These are phyloP conservation scores for Cynaeus angustus DNA, from an alignment of 2,888 invertebrate species.

Conservation along the genomic window DNA sequence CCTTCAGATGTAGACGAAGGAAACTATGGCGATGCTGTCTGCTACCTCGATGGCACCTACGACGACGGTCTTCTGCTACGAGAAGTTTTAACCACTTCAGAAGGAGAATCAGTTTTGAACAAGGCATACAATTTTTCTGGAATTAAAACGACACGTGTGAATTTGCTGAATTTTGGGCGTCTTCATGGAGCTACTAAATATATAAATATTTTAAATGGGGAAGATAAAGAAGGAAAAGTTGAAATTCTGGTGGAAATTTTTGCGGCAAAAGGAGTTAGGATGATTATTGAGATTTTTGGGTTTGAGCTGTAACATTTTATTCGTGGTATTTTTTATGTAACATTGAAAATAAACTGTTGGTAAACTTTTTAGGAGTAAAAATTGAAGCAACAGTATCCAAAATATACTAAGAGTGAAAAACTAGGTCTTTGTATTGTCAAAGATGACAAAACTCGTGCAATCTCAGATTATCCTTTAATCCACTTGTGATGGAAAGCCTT, in stretches of 20 bases:
- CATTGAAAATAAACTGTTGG: too few relatives aligned
- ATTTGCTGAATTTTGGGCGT: conserved; percentile 1
- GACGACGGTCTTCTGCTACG: background rate
- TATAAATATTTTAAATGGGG: conserved; percentile 2
- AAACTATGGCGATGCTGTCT: conserved; percentile 28
- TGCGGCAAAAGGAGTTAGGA: background rate
- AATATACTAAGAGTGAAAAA: too few relatives aligned
- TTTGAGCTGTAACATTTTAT: background rate
- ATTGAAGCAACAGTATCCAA: too few relatives aligned
- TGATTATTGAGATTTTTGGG: conserved; percentile 1
- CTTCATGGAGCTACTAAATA: conserved; percentile 6
- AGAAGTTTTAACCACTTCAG: background rate
- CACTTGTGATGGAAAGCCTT: too few relatives aligned
- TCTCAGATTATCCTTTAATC: too few relatives aligned
- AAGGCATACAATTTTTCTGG: background rate
- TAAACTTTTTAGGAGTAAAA: too few relatives aligned
- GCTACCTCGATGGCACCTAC: conserved; percentile 5
- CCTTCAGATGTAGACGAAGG: conserved; percentile 18
- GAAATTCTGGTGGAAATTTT: conserved; percentile 7
- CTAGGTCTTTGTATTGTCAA: too few relatives aligned
- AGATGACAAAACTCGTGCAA: too few relatives aligned
- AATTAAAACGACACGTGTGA: background rate
- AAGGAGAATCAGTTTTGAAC: background rate
- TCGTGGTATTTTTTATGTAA: too few relatives aligned
- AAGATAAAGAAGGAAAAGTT: background rate